Conservation (phyloP, 2,888 invertebrate species). For the Beris morrisii region DNA sequence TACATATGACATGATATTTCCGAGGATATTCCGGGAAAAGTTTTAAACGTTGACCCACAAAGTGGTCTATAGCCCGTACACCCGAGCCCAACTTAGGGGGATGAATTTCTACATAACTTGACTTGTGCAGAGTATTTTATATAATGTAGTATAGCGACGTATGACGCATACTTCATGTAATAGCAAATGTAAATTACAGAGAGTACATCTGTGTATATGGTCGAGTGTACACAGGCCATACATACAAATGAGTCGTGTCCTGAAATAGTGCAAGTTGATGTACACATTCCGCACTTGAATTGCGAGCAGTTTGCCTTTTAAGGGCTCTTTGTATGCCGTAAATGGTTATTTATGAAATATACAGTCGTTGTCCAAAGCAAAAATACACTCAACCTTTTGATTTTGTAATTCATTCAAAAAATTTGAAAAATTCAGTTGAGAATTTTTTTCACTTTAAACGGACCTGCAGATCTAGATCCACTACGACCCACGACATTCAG, state of each 20-base stretch:
- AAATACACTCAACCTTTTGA: no score
- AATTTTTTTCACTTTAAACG: no score
- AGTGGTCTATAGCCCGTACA: constrained; percentile 6
- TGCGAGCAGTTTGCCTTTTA: constrained; percentile 29
- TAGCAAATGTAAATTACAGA: constrained; percentile 32
- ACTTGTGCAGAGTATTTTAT: no score
- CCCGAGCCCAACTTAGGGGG: no score
- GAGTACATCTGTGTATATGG: constrained; percentile 27
- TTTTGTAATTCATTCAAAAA: no score
- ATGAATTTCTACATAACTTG: no score
- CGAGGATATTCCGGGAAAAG: constrained; percentile 18
- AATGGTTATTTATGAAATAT: constrained; percentile 31
- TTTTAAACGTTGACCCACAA: constrained; percentile 27
- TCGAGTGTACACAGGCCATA: constrained; percentile 15
- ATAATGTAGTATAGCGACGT: no score
- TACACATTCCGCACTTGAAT: constrained; percentile 29
- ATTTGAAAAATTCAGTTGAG: no score
- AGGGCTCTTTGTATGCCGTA: constrained; percentile 27
- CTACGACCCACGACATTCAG: no score
- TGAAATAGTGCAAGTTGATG: constrained; percentile 30
- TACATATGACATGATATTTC: constrained; percentile 31
- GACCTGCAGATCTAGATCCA: no score
- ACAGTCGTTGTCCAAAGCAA: not conserved
- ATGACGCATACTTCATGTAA: constrained; percentile 20
- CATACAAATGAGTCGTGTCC: constrained; percentile 30